A percentile compares a stretch with the other conserved stretches of the same genome.
phyloP scores from a whole-genome alignment of 1,140 invertebrate species.

The Meloidogyne chitwoodi region DNA sequence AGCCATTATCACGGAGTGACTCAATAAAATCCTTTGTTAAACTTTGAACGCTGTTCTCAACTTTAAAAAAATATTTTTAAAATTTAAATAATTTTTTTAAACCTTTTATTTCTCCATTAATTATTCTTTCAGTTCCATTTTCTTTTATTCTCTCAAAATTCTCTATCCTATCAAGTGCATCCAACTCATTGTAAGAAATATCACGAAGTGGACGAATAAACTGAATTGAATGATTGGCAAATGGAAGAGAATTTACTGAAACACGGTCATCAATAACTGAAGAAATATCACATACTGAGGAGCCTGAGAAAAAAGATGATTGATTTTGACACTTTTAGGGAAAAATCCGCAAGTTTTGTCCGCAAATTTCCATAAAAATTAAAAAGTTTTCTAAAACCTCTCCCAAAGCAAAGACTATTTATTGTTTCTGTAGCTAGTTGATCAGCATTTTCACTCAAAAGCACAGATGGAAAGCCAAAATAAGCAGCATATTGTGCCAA shows the following conservation, averaged over 20 bases:
- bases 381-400: neutral
- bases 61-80: neutral
- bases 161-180: neutral
- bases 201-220: constrained; percentile 12
- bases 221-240: neutral
- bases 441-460: constrained; percentile 10
- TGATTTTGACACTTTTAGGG: neutral
- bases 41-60: neutral
- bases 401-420: constrained; percentile 7
- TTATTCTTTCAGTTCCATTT: neutral
- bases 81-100: neutral
- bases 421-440: constrained; percentile 1
- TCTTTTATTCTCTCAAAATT: neutral
- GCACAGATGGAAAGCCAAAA: neutral
- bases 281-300: constrained; percentile 2
- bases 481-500: neutral
- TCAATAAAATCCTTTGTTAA: constrained; percentile 7
- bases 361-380: neutral
- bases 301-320: neutral
- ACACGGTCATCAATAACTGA: neutral
- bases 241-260: neutral
- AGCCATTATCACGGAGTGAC: neutral
- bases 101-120: neutral
- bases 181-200: neutral
- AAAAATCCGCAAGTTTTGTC: too few species aligned